Evolutionary conservation across 2,797 vertebrate genomes (phyloP).

Genomic region (Brotula barbata): DNA sequence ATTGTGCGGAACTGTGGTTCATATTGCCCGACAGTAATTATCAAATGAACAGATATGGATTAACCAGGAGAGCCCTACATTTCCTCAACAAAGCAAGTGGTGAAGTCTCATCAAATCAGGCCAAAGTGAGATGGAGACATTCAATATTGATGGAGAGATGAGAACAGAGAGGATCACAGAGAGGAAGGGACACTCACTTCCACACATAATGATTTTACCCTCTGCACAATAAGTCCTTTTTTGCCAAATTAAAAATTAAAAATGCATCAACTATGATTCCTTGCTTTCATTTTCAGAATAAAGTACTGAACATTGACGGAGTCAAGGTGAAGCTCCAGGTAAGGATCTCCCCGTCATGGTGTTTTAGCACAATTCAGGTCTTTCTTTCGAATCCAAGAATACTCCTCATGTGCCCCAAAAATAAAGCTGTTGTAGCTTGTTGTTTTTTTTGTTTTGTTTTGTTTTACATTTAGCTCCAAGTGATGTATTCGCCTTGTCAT

Average conservation of each 20-base stretch:
- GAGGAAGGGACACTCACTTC: constrained; percentile 14
- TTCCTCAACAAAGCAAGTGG: constrained; percentile 32
- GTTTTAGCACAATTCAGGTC: too few species aligned
- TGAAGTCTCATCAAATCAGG: constrained; percentile 52
- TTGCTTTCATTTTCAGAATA: constrained; percentile 85
- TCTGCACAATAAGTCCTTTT: not conserved
- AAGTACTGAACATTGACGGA: constrained; percentile 91
- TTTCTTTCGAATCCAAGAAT: too few species aligned
- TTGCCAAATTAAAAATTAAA: constrained; percentile 4
- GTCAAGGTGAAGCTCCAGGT: constrained; percentile 96
- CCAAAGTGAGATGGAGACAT: constrained; percentile 45
- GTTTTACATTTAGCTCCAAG: not conserved
- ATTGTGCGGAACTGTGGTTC: too few species aligned
- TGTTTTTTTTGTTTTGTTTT: too few species aligned
- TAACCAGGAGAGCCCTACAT: too few species aligned
- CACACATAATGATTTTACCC: constrained; percentile 3
- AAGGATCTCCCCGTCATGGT: constrained; percentile 20
- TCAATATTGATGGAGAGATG: constrained; percentile 58
- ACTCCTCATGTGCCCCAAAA: too few species aligned
- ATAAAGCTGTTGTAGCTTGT: too few species aligned
- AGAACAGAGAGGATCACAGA: constrained; percentile 24
- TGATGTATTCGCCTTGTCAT: not conserved
- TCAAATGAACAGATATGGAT: too few species aligned
- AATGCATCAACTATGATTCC: constrained; percentile 31
- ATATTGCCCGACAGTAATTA: too few species aligned